Percentiles rank a stretch among this genome's conserved stretches.
Evolutionary conservation across 2,797 vertebrate species (phyloP).

Genomic region (Lindbergichthys nudifrons): DNA sequence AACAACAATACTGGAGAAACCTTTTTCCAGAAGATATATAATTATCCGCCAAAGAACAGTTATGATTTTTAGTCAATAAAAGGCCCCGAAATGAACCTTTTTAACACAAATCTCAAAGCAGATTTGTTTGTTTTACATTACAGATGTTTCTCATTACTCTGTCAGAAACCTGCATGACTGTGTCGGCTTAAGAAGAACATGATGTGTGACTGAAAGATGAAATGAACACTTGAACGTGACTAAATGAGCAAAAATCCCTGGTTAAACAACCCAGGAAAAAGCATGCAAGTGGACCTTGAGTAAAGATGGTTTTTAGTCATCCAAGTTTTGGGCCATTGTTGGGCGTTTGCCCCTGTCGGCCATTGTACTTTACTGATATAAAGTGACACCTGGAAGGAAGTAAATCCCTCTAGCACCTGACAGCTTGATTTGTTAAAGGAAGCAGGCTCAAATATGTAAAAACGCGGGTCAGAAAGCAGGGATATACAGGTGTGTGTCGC

Average conservation of each 20-base stretch:
- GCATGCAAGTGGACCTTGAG: background rate
- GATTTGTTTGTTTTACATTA: too few species aligned
- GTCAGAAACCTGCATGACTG: too few species aligned
- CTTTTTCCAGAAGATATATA: background rate
- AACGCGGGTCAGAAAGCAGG: constrained; percentile 1
- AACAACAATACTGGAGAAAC: background rate
- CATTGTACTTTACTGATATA: background rate
- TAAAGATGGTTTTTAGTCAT: background rate
- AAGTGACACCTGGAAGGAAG: background rate
- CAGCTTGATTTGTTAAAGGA: background rate
- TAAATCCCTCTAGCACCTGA: background rate
- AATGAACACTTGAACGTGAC: background rate
- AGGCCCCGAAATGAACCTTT: background rate
- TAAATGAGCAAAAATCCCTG: background rate
- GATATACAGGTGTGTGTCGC: constrained; percentile 16
- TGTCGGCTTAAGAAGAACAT: background rate
- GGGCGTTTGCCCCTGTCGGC: too few species aligned
- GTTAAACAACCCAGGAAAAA: background rate
- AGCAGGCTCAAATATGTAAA: constrained; percentile 12
- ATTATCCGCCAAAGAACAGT: background rate
- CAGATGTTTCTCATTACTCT: too few species aligned
- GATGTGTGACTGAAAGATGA: background rate
- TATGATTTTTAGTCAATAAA: background rate
- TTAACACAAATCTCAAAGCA: background rate
- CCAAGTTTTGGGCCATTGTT: too few species aligned